These are phyloP conservation scores for Prosapia bicincta DNA, from an alignment of 2,888 invertebrate species.

Conservation along the genomic window DNA sequence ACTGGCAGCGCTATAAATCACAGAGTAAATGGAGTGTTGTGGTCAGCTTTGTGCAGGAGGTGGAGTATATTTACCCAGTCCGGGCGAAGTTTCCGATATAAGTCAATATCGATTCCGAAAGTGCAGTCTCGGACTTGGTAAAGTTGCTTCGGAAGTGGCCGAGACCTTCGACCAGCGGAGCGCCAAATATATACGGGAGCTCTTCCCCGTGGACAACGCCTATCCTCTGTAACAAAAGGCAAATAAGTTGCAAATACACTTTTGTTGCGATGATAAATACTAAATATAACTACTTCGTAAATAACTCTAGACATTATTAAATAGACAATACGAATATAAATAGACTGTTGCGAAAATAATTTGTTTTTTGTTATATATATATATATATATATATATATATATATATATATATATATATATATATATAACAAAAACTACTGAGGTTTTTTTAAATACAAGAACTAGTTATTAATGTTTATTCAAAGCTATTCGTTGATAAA, in stretches of 20 bases:
- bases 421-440: no score
- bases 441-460: no score
- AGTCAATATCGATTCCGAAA: constrained; percentile 30
- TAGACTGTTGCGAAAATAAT: constrained; percentile 24
- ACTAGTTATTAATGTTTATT: no score
- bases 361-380: no score
- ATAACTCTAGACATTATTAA: no score
- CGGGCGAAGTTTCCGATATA: constrained; percentile 29
- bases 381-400: no score
- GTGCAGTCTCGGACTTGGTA: constrained; percentile 28
- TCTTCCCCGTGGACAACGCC: constrained; percentile 32
- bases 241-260: no score
- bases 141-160: constrained; percentile 31
- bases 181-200: constrained; percentile 31
- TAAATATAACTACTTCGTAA: no score
- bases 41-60: neutral
- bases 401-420: no score
- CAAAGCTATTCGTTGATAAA: no score
- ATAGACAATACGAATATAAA: no score
- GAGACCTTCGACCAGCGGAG: constrained; percentile 28
- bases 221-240: constrained; percentile 28
- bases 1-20: neutral
- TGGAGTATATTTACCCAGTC: constrained; percentile 27
- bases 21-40: neutral
- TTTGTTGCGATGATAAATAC: neutral